Evolutionary conservation across 2,888 invertebrate species (phyloP), one percentile per base, ranked within the genome.

Genomic region (Idaea dimidiata): DNA sequence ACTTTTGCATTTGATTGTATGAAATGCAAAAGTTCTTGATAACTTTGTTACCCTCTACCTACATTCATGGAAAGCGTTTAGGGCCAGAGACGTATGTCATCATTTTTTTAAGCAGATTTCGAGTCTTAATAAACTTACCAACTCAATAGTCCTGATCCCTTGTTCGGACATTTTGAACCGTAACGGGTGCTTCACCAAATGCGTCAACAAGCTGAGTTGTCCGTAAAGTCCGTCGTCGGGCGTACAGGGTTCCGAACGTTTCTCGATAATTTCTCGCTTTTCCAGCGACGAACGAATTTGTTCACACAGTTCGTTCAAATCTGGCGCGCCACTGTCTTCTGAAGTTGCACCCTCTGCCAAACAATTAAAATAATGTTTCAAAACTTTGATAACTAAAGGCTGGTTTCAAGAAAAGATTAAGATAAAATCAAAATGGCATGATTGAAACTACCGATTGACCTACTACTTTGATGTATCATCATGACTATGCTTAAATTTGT

Each of bases 141-240:
- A 94, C 72, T 94, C 92, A 5, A 96, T 82, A 8, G 96, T 93
- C 75, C 94, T 94, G n/a, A 84, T 87, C 0, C 97, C 97, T 59
- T 95, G 95, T 62, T 96, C 94, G 6, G 95, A 95, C 56, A 94
- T 95, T 84, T 98, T 98, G 83, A 97, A 98, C 16, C 96, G 94
- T 0, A 98, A 96, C 77, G 97, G 96, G 80, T 98, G 98, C 80
- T 98, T 98, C 73, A 98, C 94, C 57, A 98, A 93, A 78, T 97
- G 97, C n/a, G 97, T 96, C 80, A 97, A 94, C 0, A 98, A 93
- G 80, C 96, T 97, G 16, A 99, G 90, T 55, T 98, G 93, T 0
- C 98, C 98, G 63, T 97, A 96, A 7, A 99, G 89, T 0, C 97
- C 98, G 80, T 98, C 98, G 82, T 99, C 98, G 69, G 98, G 97